Conservation (phyloP, 2,797 vertebrate species). For the Sebastes cheni region DNA sequence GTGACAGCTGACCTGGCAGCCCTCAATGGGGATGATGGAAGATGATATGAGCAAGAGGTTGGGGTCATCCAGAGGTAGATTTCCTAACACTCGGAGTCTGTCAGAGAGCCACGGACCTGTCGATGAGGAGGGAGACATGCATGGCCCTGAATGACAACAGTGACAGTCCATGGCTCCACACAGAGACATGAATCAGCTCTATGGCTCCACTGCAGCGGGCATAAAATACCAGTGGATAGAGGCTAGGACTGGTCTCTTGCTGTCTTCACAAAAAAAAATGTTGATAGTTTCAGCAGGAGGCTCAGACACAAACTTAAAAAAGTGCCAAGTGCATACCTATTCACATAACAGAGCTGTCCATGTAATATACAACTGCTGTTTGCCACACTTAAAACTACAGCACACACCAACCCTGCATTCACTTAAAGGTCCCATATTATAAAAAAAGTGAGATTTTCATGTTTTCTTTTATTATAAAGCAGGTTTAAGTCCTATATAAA, state of each 20-base stretch:
- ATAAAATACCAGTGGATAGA: conserved; percentile 16
- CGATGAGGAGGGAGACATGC: conserved; percentile 33
- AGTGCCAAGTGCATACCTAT: not conserved
- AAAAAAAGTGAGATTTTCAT: too few species aligned
- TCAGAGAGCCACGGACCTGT: conserved; percentile 40
- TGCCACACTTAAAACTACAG: not conserved
- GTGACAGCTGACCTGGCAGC: conserved; percentile 73
- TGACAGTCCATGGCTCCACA: conserved; percentile 19
- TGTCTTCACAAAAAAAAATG: not conserved
- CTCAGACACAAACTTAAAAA: conserved; percentile 1
- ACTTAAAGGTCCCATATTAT: not conserved
- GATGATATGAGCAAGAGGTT: conserved; percentile 42
- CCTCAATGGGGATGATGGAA: conserved; percentile 56
- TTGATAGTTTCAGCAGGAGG: not conserved
- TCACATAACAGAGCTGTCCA: not conserved
- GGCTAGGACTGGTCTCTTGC: not conserved
- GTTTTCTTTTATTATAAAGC: too few species aligned
- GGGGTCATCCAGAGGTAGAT: conserved; percentile 70
- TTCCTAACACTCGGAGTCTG: conserved; percentile 53
- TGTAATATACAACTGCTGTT: not conserved
- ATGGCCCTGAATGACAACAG: conserved; percentile 57
- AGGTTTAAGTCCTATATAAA: too few species aligned
- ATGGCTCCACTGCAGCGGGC: conserved; percentile 8
- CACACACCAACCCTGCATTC: not conserved
- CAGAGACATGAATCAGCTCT: conserved; percentile 41